phyloP scores from a whole-genome alignment of 1,140 invertebrate species.

The Monochamus saltuarius region DNA sequence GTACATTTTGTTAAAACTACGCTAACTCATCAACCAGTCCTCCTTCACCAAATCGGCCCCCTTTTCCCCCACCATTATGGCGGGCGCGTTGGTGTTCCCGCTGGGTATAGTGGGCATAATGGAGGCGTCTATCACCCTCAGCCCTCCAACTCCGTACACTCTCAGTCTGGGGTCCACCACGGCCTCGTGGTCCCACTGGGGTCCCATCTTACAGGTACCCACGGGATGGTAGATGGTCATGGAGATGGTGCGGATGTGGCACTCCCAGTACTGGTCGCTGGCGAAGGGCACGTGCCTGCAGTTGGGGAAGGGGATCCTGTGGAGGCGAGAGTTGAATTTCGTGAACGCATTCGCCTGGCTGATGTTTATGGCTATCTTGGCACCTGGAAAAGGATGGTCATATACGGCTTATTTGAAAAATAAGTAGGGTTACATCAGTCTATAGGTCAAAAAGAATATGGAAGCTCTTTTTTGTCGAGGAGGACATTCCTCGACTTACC shows the following conservation, averaged over 20 bases:
- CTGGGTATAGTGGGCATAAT: slow-evolving; percentile 82
- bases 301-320: slow-evolving; percentile 73
- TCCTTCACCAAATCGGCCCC: slow-evolving; percentile 53
- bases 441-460: too few species aligned
- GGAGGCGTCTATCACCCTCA: slow-evolving; percentile 84
- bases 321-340: slow-evolving; percentile 75
- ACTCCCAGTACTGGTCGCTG: slow-evolving; percentile 81
- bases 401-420: too few species aligned
- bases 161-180: slow-evolving; percentile 79
- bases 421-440: too few species aligned
- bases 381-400: slow-evolving; percentile 53
- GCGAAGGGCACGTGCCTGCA: slow-evolving; percentile 72
- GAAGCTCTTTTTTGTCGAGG: too few species aligned
- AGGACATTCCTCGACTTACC: too few species aligned
- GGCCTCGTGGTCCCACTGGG: slow-evolving; percentile 67
- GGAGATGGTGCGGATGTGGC: slow-evolving; percentile 78
- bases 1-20: neutral
- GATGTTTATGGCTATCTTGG: slow-evolving; percentile 70
- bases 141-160: slow-evolving; percentile 73
- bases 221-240: slow-evolving; percentile 86
- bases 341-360: slow-evolving; percentile 75
- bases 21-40: slow-evolving; percentile 50
- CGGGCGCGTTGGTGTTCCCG: slow-evolving; percentile 52
- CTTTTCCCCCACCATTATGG: slow-evolving; percentile 53
- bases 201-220: slow-evolving; percentile 84